phyloP scores from a whole-genome alignment of 30 jellyfish, hydroid and myxozoan species.

The Pelagia noctiluca region DNA sequence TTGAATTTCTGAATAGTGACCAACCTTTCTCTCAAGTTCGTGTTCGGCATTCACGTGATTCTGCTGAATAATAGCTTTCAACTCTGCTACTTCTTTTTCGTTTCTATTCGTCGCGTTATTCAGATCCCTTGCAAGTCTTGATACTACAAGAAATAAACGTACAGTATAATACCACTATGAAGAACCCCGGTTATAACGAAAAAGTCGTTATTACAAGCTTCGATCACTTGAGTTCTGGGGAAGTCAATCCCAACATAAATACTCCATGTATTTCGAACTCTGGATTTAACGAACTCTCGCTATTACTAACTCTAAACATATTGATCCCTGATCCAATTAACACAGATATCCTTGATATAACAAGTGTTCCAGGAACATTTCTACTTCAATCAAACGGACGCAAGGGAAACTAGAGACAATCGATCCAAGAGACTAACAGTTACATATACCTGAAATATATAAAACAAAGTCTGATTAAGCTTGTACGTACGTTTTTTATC shows the following conservation, averaged over 20 bases:
- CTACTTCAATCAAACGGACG: too few species aligned
- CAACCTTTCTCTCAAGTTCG: conserved; percentile 64
- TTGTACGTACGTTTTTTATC: conserved; percentile 74
- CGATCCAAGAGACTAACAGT: too few species aligned
- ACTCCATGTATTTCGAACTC: too few species aligned
- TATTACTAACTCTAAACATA: too few species aligned
- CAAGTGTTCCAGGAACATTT: too few species aligned
- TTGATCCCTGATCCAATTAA: too few species aligned
- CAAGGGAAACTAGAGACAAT: too few species aligned
- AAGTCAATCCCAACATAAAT: background rate
- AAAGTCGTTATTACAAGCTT: background rate
- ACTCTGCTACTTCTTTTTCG: conserved; percentile 67
- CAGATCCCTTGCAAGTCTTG: conserved; percentile 50
- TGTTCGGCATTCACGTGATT: conserved; percentile 61
- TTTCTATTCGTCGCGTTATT: conserved; percentile 28
- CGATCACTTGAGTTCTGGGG: background rate
- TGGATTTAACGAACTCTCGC: too few species aligned
- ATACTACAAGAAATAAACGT: conserved; percentile 4
- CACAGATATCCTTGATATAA: too few species aligned
- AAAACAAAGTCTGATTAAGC: background rate
- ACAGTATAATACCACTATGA: background rate
- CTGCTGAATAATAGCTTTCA: conserved; percentile 61
- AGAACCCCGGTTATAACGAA: background rate
- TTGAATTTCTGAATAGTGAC: background rate
- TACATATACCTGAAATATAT: too few species aligned